These are phyloP conservation scores for Stigmatopora nigra DNA, from an alignment of 2,113 vertebrate species.

Conservation along the genomic window DNA sequence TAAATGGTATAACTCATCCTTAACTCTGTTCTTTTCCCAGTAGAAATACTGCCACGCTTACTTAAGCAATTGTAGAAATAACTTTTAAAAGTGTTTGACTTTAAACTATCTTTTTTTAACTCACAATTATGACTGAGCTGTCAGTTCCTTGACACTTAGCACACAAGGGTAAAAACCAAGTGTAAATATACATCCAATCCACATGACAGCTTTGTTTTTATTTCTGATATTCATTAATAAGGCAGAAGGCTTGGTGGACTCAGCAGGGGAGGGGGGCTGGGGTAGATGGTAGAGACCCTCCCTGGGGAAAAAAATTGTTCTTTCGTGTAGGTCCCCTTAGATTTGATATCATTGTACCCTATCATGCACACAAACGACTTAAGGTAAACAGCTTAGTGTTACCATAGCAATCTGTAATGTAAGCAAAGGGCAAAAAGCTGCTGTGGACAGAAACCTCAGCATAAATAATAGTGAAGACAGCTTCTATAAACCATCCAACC, in stretches of 20 bases:
- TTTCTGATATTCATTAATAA: slow-evolving; percentile 70
- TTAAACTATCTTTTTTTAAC: slow-evolving; percentile 40
- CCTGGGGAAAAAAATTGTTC: slow-evolving; percentile 65
- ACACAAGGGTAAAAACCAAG: slow-evolving; percentile 58
- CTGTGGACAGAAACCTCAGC: slow-evolving; percentile 48
- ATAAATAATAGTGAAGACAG: slow-evolving; percentile 57
- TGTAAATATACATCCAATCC: slow-evolving; percentile 59
- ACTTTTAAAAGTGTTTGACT: slow-evolving; percentile 59
- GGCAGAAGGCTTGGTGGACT: slow-evolving; percentile 64
- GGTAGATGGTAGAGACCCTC: slow-evolving; percentile 54
- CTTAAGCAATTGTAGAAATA: slow-evolving; percentile 71
- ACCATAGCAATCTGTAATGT: slow-evolving; percentile 72
- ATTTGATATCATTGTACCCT: slow-evolving; percentile 69
- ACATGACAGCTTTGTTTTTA: slow-evolving; percentile 70
- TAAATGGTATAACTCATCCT: slow-evolving; percentile 31
- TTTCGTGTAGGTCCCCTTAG: slow-evolving; percentile 71
- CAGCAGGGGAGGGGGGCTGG: slow-evolving; percentile 49
- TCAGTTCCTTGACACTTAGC: slow-evolving; percentile 65
- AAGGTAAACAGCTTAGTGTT: slow-evolving; percentile 72
- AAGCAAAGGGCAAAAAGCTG: slow-evolving; percentile 53
- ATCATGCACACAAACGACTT: slow-evolving; percentile 71
- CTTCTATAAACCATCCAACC: slow-evolving; percentile 41
- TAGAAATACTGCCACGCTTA: slow-evolving; percentile 69
- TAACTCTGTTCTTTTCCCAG: slow-evolving; percentile 67
- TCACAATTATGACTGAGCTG: slow-evolving; percentile 55